Evolutionary conservation across 2,113 vertebrate species (phyloP).

Genomic region (Solea solea): DNA sequence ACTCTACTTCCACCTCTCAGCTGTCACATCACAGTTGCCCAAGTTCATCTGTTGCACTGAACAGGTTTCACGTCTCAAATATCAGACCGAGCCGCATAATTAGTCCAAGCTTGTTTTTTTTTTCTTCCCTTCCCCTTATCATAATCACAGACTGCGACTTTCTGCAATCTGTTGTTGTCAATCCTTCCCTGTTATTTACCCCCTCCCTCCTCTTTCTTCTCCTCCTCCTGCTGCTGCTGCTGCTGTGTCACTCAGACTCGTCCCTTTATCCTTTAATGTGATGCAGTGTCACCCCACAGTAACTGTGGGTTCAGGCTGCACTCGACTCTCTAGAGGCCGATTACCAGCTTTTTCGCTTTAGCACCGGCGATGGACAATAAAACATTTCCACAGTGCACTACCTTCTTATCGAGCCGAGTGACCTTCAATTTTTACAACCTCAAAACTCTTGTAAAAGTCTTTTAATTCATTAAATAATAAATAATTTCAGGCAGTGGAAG

Average conservation of each 20-base stretch:
- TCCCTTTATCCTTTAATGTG: constrained; percentile 21
- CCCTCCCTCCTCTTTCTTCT: background rate
- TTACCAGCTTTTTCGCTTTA: background rate
- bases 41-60: constrained; percentile 27
- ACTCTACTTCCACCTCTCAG: constrained; percentile 33
- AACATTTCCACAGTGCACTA: background rate
- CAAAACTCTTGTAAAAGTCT: background rate
- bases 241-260: constrained; percentile 26
- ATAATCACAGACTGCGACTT: too few relatives aligned
- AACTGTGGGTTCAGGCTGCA: constrained; percentile 12
- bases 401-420: background rate
- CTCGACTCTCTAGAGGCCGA: background rate
- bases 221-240: background rate
- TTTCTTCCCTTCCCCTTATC: constrained; percentile 1
- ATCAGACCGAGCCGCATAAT: constrained; percentile 17
- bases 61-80: constrained; percentile 40
- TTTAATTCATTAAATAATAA: background rate
- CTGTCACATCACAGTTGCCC: constrained; percentile 59
- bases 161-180: constrained; percentile 52
- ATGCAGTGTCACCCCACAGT: constrained; percentile 25
- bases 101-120: constrained; percentile 10
- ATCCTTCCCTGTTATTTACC: constrained; percentile 4
- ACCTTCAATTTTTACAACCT: background rate
- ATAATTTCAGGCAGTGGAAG: background rate
- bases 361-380: background rate